Conservation (phyloP, 2,888 invertebrate genomes). For the Seira musarum region DNA sequence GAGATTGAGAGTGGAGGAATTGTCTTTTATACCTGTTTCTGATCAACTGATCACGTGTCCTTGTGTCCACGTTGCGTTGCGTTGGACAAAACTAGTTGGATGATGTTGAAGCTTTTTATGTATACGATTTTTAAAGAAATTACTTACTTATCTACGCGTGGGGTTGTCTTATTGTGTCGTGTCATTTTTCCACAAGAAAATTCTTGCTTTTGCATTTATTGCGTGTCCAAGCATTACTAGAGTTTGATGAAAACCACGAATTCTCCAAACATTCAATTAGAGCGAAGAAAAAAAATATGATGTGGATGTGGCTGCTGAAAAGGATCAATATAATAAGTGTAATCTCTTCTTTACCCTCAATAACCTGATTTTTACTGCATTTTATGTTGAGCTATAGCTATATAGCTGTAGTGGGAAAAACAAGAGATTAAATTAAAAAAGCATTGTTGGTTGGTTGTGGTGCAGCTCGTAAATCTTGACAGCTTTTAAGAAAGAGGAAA, state of each 20-base stretch:
- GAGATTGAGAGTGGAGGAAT: neutral
- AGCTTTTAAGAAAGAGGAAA: neutral
- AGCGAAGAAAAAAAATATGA: too few relatives aligned
- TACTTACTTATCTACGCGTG: conserved; percentile 4
- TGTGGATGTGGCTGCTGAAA: neutral
- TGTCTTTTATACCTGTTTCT: conserved; percentile 22
- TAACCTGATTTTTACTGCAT: too few relatives aligned
- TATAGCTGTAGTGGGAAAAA: neutral
- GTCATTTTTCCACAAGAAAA: neutral
- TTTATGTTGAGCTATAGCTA: neutral
- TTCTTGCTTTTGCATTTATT: too few relatives aligned
- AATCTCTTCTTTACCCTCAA: neutral
- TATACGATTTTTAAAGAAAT: neutral
- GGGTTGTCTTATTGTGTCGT: neutral
- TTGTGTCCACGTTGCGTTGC: conserved; percentile 44
- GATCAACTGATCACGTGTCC: conserved; percentile 45
- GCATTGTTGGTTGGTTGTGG: too few relatives aligned
- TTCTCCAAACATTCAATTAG: too few relatives aligned
- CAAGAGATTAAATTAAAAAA: conserved; percentile 1
- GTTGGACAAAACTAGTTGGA: conserved; percentile 54
- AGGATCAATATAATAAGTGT: too few relatives aligned
- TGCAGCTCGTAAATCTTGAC: neutral
- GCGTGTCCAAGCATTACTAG: too few relatives aligned
- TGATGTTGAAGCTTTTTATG: too few relatives aligned
- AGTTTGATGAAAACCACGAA: too few relatives aligned